Base-by-base conservation (phyloP, 2,113 vertebrate genomes). In the Xerus inauris region DNA sequence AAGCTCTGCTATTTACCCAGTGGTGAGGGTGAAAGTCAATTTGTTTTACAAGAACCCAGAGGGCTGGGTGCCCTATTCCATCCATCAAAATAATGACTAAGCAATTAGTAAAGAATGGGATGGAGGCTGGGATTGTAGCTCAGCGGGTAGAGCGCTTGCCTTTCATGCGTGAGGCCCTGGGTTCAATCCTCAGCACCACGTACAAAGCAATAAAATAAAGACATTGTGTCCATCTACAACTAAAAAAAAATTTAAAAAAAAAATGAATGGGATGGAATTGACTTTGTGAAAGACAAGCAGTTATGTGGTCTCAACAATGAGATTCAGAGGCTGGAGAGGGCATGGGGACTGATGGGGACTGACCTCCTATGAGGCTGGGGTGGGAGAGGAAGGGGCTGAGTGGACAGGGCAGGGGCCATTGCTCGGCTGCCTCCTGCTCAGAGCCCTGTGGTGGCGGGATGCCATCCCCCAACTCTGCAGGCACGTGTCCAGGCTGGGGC, bases 21-120 rank as follows among this genome's bases (percentile, higher is more conserved):
- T 51, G 49, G 24, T 8, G 30, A 84, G 42, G 95, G 87, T 96
- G 81, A 28, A 80, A 93, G 51, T 69, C 92, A 59, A 42, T 95
- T 89, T 81, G 95, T 85, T 95, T 94, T 85, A 80, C 84, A 90
- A 62, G 67, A 45, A 24, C 80, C 89, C 76, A 9, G 65, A 94
- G 67, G 72, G 45, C 72, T 84, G 84, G 8, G 20, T 82, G 71
- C 87, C 76, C 47, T 87, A 8, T 89, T 91, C 54, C 57, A 65
- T 86, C 87, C 96, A 93, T 97, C 92, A 94, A 94, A 97, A 96
- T 94, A 94, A 92, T 90, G 95, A 92, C 95, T 67, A 79, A 88
- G 82, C 85, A 86, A 94, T 96, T 95, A 93, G 92, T 87, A 89
- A 94, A 91, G 95, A 94, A 95, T 90, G 38, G 95, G 96, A 73